phyloP scores from a whole-genome alignment of 2,888 invertebrate genomes.

The Micoletzkya japonica region DNA sequence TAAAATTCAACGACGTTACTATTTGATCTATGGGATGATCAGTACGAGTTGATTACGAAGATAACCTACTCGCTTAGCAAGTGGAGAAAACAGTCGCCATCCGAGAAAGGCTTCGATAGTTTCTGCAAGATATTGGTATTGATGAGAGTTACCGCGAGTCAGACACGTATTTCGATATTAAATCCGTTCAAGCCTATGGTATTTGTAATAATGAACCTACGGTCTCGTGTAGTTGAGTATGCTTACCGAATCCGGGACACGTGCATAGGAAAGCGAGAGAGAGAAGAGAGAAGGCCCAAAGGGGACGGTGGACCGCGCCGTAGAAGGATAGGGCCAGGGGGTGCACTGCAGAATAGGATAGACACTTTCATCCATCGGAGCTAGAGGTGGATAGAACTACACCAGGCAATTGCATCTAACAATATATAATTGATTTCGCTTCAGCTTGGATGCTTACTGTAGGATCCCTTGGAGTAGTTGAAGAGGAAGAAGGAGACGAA shows the following conservation, averaged over 20 bases:
- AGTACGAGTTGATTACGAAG: too few relatives aligned
- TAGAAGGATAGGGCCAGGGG: conserved; percentile 44
- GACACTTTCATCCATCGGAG: background rate
- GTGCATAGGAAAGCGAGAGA: conserved; percentile 46
- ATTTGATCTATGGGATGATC: conserved; percentile 39
- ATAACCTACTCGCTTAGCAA: conserved; percentile 44
- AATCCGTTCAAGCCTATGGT: background rate
- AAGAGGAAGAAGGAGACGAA: conserved; percentile 32
- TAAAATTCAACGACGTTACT: background rate
- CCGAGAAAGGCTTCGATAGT: conserved; percentile 43
- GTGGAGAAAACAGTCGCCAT: conserved; percentile 57
- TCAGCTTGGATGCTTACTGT: background rate
- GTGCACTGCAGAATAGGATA: background rate
- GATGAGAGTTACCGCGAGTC: background rate
- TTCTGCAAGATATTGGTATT: conserved; percentile 8
- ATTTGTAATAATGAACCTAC: too few relatives aligned
- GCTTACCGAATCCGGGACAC: conserved; percentile 39
- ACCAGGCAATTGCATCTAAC: background rate
- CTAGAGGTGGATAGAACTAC: background rate
- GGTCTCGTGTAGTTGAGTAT: too few relatives aligned
- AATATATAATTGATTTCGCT: background rate
- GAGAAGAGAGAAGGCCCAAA: conserved; percentile 52
- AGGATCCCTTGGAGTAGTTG: background rate
- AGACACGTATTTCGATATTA: background rate
- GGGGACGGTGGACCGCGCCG: conserved; percentile 50